These are phyloP conservation scores for Diachasma alloeum DNA, from an alignment of 1,140 invertebrate species.

Conservation along the genomic window DNA sequence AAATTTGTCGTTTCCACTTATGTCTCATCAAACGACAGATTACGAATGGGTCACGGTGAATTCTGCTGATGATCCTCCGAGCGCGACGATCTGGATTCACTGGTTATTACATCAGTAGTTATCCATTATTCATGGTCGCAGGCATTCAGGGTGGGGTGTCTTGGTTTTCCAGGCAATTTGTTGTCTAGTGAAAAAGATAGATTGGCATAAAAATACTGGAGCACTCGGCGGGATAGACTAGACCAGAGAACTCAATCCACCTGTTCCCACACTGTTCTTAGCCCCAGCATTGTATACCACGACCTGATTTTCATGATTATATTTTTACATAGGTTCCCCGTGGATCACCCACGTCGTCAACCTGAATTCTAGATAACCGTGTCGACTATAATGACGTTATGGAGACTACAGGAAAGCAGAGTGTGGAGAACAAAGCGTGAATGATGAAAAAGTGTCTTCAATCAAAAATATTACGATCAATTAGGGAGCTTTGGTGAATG, in stretches of 20 bases:
- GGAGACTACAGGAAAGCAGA: not conserved
- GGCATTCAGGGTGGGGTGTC: not conserved
- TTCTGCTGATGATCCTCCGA: not conserved
- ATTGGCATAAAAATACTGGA: not conserved
- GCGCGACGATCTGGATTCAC: not conserved
- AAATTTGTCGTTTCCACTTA: too few relatives aligned
- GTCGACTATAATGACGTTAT: not conserved
- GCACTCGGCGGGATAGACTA: not conserved
- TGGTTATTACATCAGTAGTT: constrained; percentile 7
- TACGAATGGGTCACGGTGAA: constrained; percentile 8
- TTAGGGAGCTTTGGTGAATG: too few relatives aligned
- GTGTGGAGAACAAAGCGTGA: not conserved
- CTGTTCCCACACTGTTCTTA: not conserved
- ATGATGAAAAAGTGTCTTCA: too few relatives aligned
- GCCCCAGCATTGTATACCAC: constrained; percentile 6
- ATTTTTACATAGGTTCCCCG: too few relatives aligned
- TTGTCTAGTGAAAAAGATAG: not conserved
- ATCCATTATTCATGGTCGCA: constrained; percentile 10
- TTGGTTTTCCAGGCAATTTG: not conserved
- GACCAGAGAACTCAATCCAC: not conserved
- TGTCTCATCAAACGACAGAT: not conserved
- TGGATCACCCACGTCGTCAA: too few relatives aligned
- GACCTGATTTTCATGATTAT: constrained; percentile 14
- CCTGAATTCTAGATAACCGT: not conserved
- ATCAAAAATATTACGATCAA: too few relatives aligned